Evolutionary conservation across 1,140 invertebrate genomes (phyloP).

Genomic region (Drosophila virilis): DNA sequence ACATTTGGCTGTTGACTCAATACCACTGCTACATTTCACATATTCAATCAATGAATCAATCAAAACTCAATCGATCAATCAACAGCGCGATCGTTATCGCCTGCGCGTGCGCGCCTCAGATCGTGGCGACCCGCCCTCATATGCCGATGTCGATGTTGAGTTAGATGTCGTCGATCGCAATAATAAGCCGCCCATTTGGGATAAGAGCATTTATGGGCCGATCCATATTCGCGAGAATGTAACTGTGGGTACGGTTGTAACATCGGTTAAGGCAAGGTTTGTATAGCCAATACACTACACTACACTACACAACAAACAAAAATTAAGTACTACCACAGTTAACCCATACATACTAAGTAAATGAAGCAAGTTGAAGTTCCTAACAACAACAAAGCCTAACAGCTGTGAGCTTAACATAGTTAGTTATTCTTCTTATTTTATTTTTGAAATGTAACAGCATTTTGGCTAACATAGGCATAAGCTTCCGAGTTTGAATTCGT

Average conservation of each 20-base stretch:
- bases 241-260: slow-evolving; percentile 98
- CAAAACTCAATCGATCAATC: slow-evolving; percentile 41
- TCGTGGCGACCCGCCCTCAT: slow-evolving; percentile 93
- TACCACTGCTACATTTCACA: slow-evolving; percentile 33
- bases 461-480: slow-evolving; percentile 60
- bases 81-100: slow-evolving; percentile 97
- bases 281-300: slow-evolving; percentile 86
- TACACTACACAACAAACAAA: slow-evolving; percentile 38
- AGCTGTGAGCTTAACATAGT: slow-evolving; percentile 58
- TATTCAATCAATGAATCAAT: slow-evolving; percentile 51
- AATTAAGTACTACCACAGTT: slow-evolving; percentile 24
- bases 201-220: slow-evolving; percentile 96
- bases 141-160: slow-evolving; percentile 97
- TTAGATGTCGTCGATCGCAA: slow-evolving; percentile 98
- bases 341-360: slow-evolving; percentile 10
- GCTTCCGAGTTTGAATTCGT: slow-evolving; percentile 35
- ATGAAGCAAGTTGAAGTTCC: slow-evolving; percentile 11
- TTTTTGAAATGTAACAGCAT: slow-evolving; percentile 58
- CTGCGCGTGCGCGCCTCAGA: slow-evolving; percentile 97
- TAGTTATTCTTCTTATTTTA: slow-evolving; percentile 16
- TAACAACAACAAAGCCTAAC: slow-evolving; percentile 84
- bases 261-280: slow-evolving; percentile 98
- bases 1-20: slow-evolving; percentile 53
- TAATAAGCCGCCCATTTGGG: slow-evolving; percentile 98
- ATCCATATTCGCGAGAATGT: slow-evolving; percentile 99